Evolutionary conservation across 2,113 vertebrate genomes (phyloP), one percentile per base, ranked within the genome.

Genomic region (Tenrec ecaudatus): DNA sequence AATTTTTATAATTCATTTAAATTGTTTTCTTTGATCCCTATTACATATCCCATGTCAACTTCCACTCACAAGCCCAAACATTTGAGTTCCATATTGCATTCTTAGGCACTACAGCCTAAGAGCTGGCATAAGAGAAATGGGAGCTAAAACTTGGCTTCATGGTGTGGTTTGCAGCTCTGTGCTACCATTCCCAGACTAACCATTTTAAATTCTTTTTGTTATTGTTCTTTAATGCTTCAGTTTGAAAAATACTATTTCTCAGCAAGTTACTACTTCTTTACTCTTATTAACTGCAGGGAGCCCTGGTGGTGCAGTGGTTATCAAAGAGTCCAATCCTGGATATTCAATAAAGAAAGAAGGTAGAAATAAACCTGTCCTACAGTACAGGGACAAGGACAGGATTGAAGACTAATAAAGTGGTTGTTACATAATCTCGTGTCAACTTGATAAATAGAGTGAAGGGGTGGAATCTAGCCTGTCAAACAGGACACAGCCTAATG

Each of bases 31-130:
- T 84, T n/a, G 23, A 4, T 90, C 5, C 4, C 87, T 5, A 68
- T 19, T 62, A 64, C 36, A 4, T 0, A 60, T 64, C 19, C 4
- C 79, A 82, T 64, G 91, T 91, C 60, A 88, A 40, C 29, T 90
- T 89, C 36, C 17, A 85, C 15, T 79, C 66, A 78, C 22, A 78
- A 27, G 4, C 6, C 71, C 73, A 82, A 64, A 64, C 40, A 79
- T 92, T 94, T 91, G 23, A 86, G 71, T 36, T 92, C 29, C 2
- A 16, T 36, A 78, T 47, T 82, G 79, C 15, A 68, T 43, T 84
- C 40, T 76, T 53, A 53, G 47, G 53, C 6, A 20, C 4, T 58
- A 43, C 0, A 86, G 23, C 9, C 3, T 82, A 25, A 84, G 36
- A 80, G 19, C 62, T 47, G 11, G 17, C 60, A 2, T 33, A 69